Conservation (phyloP, 2,113 vertebrate species). For the Menidia beryllina region DNA sequence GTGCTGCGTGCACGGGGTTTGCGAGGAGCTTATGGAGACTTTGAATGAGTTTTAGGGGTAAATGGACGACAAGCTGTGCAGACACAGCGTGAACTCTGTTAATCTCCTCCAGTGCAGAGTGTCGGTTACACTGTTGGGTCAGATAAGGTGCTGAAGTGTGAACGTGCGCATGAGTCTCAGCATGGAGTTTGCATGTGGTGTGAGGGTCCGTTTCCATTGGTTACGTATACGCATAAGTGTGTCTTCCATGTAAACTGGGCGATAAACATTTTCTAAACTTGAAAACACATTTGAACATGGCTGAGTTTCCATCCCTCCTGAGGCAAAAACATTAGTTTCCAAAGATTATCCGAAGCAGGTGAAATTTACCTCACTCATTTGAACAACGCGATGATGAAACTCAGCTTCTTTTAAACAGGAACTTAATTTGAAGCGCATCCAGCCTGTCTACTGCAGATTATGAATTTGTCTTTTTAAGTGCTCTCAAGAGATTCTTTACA, state of each 20-base stretch:
- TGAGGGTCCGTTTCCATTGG: neutral
- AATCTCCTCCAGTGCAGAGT: constrained; percentile 71
- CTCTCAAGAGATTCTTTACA: constrained; percentile 18
- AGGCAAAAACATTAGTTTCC: neutral
- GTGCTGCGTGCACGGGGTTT: constrained; percentile 34
- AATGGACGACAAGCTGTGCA: constrained; percentile 69
- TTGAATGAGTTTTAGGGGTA: constrained; percentile 68
- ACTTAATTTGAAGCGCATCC: neutral
- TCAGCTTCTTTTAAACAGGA: constrained; percentile 14
- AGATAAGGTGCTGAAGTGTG: constrained; percentile 63
- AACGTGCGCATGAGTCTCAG: constrained; percentile 24
- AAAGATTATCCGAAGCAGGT: neutral
- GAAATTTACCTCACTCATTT: neutral
- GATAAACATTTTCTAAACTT: neutral
- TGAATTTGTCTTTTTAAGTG: constrained; percentile 24
- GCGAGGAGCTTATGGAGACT: constrained; percentile 37
- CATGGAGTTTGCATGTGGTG: neutral
- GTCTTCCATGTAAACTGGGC: constrained; percentile 19
- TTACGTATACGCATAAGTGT: neutral
- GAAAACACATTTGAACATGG: neutral
- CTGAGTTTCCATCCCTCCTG: neutral
- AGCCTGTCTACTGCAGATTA: constrained; percentile 18
- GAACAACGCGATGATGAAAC: constrained; percentile 1
- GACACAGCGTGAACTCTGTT: constrained; percentile 70
- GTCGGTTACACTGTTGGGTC: constrained; percentile 67